Percentiles rank a stretch among this genome's conserved stretches.
Conservation (phyloP, 2,797 vertebrate genomes). For the Epinephelus malabaricus region DNA sequence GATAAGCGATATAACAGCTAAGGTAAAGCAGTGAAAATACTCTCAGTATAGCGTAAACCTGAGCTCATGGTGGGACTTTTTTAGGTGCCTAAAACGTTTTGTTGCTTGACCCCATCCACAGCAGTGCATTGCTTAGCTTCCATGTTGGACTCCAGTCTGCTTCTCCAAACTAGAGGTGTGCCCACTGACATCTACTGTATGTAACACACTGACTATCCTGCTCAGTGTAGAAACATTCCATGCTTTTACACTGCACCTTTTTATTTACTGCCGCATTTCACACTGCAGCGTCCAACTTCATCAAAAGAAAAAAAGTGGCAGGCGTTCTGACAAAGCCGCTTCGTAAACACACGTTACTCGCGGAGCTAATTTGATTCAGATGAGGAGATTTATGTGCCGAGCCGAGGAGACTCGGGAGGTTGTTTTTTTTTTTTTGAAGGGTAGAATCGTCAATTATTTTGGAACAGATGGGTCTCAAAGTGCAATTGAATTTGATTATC, state of each 20-base stretch:
- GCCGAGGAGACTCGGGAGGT: constrained; percentile 26
- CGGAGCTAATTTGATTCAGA: constrained; percentile 72
- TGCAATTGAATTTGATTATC: constrained; percentile 73
- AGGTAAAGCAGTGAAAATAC: too few species aligned
- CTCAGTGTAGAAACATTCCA: not conserved
- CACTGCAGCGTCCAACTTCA: constrained; percentile 36
- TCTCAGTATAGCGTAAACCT: too few species aligned
- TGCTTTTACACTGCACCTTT: constrained; percentile 4
- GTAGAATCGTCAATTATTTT: constrained; percentile 68
- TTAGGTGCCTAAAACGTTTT: too few species aligned
- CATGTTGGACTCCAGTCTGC: too few species aligned
- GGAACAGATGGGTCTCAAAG: constrained; percentile 74
- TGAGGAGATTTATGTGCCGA: constrained; percentile 65
- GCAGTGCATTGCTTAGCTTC: too few species aligned
- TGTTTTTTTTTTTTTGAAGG: constrained; percentile 40
- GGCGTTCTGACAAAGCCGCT: constrained; percentile 38
- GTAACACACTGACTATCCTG: too few species aligned
- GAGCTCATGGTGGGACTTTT: too few species aligned
- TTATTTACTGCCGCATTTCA: constrained; percentile 19
- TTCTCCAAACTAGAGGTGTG: too few species aligned
- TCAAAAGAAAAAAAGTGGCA: constrained; percentile 51
- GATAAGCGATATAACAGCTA: too few species aligned
- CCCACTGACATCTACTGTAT: too few species aligned
- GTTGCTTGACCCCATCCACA: too few species aligned
- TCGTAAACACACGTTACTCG: constrained; percentile 56